Evolutionary conservation across 2,888 invertebrate genomes (phyloP), one percentile per base, ranked within the genome.

Genomic region (Drosophila buzzatii): DNA sequence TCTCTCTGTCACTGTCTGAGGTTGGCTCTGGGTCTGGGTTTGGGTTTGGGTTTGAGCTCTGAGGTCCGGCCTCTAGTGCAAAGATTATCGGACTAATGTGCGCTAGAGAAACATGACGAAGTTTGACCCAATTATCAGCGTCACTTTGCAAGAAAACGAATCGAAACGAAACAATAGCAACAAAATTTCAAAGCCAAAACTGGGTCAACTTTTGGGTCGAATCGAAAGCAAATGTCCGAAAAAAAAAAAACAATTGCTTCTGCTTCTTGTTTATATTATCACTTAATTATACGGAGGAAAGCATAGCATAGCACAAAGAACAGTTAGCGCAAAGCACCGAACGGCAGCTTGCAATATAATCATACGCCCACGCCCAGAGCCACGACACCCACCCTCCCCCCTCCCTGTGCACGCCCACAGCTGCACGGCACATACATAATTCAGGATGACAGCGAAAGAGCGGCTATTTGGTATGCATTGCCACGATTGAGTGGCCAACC

Each of bases 241-340:
- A 2, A 12, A 10, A 18, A 42, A 53, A 23, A 53, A 45, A 37
- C 71, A 53, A 69, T 78, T 80, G 75, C 71, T 70, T 72, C 73
- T 75, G 72, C 75, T 75, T 63, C 61, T 77, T 82, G 78, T 82
- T 62, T 73, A 73, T 55, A 68, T 81, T 75, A 62, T 39, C 60
- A 61, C 70, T 62, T 69, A 69, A 70, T 69, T 61, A 61, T 69
- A 69, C 44, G 33, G 42, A 16, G 49, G 41, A 51, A 42, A 45
- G 27, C 18, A 57, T 41, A 47, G 45, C 57, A 27, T 33, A 33
- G 33, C 31, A 57, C n/a, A 61, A 61, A 69, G 14, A 51, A 70
- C 69, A 61, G 70, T 23, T 33, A 33, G 23, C 31, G 44, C 23
- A 61, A 61, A 69, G n/a, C 44, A 70, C 69, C 56, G 70, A 56